Evolutionary conservation across 2,888 invertebrate species (phyloP).

Genomic region (Dynastes maya): DNA sequence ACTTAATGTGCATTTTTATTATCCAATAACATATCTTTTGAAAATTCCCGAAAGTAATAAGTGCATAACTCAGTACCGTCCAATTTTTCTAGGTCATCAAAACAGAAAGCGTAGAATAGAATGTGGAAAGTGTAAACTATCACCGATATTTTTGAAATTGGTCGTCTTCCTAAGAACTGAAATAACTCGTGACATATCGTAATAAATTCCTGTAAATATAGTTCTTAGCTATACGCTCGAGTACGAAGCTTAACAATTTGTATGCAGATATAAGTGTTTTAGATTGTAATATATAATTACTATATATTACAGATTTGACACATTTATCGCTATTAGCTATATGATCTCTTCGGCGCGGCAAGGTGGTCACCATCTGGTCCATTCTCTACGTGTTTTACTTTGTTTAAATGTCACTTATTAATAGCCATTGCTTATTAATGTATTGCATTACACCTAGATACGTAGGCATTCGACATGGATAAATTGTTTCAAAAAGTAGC

Average conservation of each 20-base stretch:
- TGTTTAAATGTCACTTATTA: constrained; percentile 11
- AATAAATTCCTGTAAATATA: background rate
- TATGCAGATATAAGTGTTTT: background rate
- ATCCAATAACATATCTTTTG: background rate
- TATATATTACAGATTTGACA: background rate
- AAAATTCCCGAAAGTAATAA: background rate
- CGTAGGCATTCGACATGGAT: constrained; percentile 6
- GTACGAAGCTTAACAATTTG: background rate
- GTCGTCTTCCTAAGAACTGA: background rate
- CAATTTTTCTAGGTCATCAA: constrained; percentile 5
- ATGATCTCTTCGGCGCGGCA: background rate
- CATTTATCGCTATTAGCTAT: background rate
- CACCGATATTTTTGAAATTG: background rate
- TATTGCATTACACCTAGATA: background rate
- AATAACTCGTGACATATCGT: background rate
- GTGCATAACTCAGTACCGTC: background rate
- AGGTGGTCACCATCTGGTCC: constrained; percentile 12
- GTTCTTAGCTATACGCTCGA: background rate
- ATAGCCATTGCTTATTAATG: background rate
- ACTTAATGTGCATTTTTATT: constrained; percentile 6
- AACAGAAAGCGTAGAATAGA: background rate
- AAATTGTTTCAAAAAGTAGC: background rate
- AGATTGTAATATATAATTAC: background rate
- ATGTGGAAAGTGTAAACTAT: background rate
- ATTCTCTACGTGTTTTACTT: background rate